Evolutionary conservation across 2,113 vertebrate species (phyloP).

Genomic region (Pachypanchax playfairii): DNA sequence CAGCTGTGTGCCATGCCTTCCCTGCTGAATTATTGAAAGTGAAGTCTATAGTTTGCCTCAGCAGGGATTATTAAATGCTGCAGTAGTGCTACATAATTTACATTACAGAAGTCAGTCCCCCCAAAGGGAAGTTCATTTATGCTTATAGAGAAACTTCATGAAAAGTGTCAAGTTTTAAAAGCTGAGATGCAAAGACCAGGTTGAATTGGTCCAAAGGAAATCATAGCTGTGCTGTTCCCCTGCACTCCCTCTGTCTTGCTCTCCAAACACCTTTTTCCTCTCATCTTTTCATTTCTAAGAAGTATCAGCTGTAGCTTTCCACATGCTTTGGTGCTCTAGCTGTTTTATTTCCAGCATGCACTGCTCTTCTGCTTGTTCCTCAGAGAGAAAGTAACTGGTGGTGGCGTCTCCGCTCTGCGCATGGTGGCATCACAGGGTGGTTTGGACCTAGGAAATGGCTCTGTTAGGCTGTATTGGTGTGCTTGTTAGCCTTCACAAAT

Average conservation of each 20-base stretch:
- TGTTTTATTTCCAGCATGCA: slow-evolving; percentile 75
- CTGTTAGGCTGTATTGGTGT: slow-evolving; percentile 67
- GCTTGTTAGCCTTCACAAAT: slow-evolving; percentile 69
- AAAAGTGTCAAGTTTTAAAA: slow-evolving; percentile 31
- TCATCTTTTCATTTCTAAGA: slow-evolving; percentile 56
- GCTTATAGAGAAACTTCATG: slow-evolving; percentile 4
- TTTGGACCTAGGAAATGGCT: slow-evolving; percentile 52
- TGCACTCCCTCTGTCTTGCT: slow-evolving; percentile 53
- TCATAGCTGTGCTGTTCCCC: slow-evolving; percentile 55
- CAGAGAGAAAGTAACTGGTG: slow-evolving; percentile 66
- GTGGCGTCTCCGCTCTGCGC: slow-evolving; percentile 70
- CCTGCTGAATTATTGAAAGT: slow-evolving; percentile 75
- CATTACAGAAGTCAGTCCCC: slow-evolving; percentile 5
- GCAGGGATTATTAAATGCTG: slow-evolving; percentile 47
- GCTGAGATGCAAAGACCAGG: slow-evolving; percentile 44
- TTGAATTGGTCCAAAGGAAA: slow-evolving; percentile 21
- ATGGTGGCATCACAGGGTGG: slow-evolving; percentile 73
- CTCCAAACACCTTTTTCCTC: slow-evolving; percentile 41
- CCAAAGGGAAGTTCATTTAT: slow-evolving; percentile 28
- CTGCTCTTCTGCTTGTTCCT: slow-evolving; percentile 73
- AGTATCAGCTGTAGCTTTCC: slow-evolving; percentile 48
- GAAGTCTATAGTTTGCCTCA: slow-evolving; percentile 39
- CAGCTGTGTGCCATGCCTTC: slow-evolving; percentile 44
- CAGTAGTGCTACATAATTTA: slow-evolving; percentile 56
- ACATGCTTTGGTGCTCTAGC: slow-evolving; percentile 74